Percentiles rank a stretch among this genome's conserved stretches.
These are phyloP conservation scores for Acropternis orthonyx DNA, from an alignment of 2,797 vertebrate species.

Conservation along the genomic window DNA sequence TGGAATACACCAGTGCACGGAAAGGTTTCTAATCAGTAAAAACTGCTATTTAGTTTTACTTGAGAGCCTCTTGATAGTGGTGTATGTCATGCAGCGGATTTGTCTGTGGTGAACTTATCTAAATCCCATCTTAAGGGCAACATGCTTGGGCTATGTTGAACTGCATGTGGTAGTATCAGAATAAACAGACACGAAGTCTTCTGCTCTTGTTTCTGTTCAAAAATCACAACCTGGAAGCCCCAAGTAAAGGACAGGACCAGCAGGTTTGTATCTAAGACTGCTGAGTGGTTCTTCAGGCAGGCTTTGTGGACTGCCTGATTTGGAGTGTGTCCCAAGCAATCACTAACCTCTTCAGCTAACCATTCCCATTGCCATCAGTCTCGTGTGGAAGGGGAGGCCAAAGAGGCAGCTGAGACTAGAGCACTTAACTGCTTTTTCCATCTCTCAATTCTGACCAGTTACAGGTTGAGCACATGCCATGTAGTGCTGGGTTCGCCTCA, in stretches of 20 bases:
- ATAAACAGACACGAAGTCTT: neutral
- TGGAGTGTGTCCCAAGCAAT: neutral
- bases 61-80: neutral
- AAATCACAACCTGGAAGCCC: neutral
- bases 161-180: neutral
- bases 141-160: neutral
- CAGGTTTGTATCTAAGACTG: neutral
- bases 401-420: neutral
- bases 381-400: neutral
- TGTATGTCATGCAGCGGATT: neutral
- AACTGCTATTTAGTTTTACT: neutral
- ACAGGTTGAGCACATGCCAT: neutral
- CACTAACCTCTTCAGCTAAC: neutral
- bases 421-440: neutral
- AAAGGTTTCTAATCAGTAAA: neutral
- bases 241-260: neutral
- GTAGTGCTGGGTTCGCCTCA: neutral
- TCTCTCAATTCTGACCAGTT: neutral
- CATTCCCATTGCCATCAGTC: neutral
- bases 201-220: neutral
- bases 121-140: neutral
- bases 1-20: neutral
- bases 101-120: neutral
- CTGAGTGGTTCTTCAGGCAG: neutral
- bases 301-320: fast-evolving